A percentile compares a stretch with the other conserved stretches of the same genome.
These are phyloP conservation scores for Odontocerum albicorne DNA, from an alignment of 2,888 invertebrate genomes.

Conservation along the genomic window DNA sequence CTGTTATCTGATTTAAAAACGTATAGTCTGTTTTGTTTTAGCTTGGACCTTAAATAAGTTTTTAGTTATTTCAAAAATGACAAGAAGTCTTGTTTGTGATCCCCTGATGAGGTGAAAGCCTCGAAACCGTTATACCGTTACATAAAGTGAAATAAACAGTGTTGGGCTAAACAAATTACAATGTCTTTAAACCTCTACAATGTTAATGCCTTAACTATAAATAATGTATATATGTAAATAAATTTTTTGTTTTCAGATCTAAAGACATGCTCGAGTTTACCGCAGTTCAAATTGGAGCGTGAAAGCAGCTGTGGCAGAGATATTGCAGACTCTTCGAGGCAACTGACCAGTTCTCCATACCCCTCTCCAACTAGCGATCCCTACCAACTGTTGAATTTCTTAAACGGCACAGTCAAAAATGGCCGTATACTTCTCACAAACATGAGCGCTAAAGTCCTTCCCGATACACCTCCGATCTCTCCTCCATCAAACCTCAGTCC, in stretches of 20 bases:
- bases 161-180: too few species aligned
- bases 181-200: too few species aligned
- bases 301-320: slow-evolving; percentile 11
- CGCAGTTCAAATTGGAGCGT: slow-evolving; percentile 27
- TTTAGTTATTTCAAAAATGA: too few species aligned
- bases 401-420: slow-evolving; percentile 6
- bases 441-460: slow-evolving; percentile 13
- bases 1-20: too few species aligned
- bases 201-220: too few species aligned
- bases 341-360: background rate
- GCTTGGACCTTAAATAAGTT: too few species aligned
- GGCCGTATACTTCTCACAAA: slow-evolving; percentile 6
- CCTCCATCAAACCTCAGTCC: slow-evolving; percentile 37
- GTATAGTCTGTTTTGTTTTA: too few species aligned
- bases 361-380: background rate
- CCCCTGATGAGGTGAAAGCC: too few species aligned
- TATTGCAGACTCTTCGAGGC: background rate
- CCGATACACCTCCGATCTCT: slow-evolving; percentile 43
- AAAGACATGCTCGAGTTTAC: slow-evolving; percentile 5
- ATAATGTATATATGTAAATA: too few species aligned
- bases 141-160: too few species aligned
- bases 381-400: slow-evolving; percentile 5
- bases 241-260: slow-evolving; percentile 22
- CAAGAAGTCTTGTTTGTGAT: too few species aligned
- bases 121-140: too few species aligned